Conservation (phyloP, 2,888 invertebrate species). For the Acronicta psi region DNA sequence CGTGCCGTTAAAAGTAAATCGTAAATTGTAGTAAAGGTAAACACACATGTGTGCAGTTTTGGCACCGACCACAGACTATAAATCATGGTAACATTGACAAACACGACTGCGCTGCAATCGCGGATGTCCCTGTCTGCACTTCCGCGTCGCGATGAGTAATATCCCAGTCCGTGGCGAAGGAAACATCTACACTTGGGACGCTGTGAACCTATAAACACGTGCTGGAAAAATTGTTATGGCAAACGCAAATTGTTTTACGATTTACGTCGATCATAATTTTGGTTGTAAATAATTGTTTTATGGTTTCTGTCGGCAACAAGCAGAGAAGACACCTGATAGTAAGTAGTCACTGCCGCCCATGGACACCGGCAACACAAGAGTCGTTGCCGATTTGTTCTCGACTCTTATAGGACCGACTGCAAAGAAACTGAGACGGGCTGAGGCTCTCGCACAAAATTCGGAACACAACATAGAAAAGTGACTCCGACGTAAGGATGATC, state of each 20-base stretch:
- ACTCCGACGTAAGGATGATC: too few species aligned
- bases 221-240: conserved; percentile 39
- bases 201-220: conserved; percentile 35
- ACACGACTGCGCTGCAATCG: conserved; percentile 77
- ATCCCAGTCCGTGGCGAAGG: conserved; percentile 56
- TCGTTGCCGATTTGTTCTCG: too few species aligned
- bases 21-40: conserved; percentile 66
- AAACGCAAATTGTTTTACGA: conserved; percentile 9
- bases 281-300: too few species aligned
- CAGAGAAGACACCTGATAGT: too few species aligned
- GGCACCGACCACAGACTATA: conserved; percentile 74
- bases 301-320: too few species aligned
- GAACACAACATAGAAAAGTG: too few species aligned
- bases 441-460: too few species aligned
- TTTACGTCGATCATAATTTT: too few species aligned
- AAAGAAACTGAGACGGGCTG: too few species aligned
- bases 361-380: too few species aligned
- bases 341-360: too few species aligned
- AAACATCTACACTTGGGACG: conserved; percentile 60
- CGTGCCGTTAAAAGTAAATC: conserved; percentile 59
- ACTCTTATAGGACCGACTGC: too few species aligned
- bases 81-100: conserved; percentile 81
- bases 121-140: conserved; percentile 80
- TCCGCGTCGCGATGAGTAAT: conserved; percentile 81
- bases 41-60: conserved; percentile 72